These are phyloP conservation scores for Rotaria macrura DNA, from an alignment of 2,888 invertebrate genomes.

Conservation along the genomic window DNA sequence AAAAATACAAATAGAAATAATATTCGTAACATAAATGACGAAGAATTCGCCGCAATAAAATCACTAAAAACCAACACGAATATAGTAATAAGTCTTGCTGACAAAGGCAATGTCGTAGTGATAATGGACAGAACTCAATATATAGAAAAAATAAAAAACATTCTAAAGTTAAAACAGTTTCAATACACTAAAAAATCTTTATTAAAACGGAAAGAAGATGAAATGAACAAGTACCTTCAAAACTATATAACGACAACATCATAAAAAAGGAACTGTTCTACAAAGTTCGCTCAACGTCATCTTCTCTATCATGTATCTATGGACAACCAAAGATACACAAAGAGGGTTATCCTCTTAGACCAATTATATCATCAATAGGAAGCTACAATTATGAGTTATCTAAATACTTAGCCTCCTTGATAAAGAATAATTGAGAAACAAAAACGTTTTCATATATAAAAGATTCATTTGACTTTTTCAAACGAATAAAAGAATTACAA, in stretches of 20 bases:
- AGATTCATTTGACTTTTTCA: too few species aligned
- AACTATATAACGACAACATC: neutral
- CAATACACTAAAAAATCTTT: neutral
- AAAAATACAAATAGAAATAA: neutral
- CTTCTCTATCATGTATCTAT: neutral
- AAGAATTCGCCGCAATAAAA: neutral
- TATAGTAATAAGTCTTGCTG: neutral
- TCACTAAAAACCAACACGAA: neutral
- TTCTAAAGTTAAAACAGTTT: neutral
- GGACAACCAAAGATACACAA: neutral
- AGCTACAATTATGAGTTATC: too few species aligned
- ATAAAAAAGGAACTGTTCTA: neutral
- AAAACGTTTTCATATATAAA: too few species aligned
- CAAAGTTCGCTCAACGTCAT: neutral
- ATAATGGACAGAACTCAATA: neutral
- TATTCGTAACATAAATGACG: neutral
- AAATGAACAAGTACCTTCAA: neutral
- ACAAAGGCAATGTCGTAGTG: neutral
- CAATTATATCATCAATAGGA: neutral
- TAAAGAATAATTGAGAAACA: neutral
- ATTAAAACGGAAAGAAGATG: neutral
- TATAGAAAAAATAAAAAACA: neutral
- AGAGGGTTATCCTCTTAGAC: neutral
- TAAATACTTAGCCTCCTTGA: neutral
- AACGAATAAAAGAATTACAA: too few species aligned